Conservation (phyloP, 2,888 invertebrate species). For the Cheilosia urbana region DNA sequence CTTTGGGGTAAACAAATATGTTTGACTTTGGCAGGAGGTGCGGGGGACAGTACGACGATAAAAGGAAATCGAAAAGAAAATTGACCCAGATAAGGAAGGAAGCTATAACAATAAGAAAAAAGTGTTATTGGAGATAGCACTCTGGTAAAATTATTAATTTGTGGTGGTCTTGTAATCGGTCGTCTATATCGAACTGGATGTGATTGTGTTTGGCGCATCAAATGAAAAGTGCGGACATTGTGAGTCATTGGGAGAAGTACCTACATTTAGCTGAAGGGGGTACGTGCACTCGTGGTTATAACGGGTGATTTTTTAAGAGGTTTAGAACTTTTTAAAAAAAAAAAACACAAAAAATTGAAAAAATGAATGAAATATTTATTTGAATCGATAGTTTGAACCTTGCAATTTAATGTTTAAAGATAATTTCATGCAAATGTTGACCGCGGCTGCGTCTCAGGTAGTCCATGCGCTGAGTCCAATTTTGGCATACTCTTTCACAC, state of each 20-base stretch:
- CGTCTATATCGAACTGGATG: slow-evolving; percentile 7
- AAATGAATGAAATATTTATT: too few species aligned
- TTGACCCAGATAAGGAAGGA: slow-evolving; percentile 43
- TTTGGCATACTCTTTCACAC: too few species aligned
- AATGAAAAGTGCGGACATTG: neutral
- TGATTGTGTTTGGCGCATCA: neutral
- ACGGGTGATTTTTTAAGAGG: too few species aligned
- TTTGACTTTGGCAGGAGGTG: neutral
- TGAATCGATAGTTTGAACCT: too few species aligned
- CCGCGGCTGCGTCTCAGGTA: too few species aligned
- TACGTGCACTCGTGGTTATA: too few species aligned
- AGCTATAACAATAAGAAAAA: slow-evolving; percentile 46
- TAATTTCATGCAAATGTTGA: too few species aligned
- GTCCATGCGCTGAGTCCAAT: too few species aligned
- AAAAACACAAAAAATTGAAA: too few species aligned
- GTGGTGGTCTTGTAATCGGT: slow-evolving; percentile 29
- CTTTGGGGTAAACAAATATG: slow-evolving; percentile 22
- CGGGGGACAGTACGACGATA: neutral
- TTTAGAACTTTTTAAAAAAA: too few species aligned
- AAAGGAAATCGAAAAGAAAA: slow-evolving; percentile 37
- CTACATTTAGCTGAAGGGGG: neutral
- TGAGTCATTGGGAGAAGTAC: neutral
- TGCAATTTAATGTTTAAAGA: too few species aligned
- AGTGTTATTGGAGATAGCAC: slow-evolving; percentile 53
- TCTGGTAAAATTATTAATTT: slow-evolving; percentile 32